Evolutionary conservation across 2,888 invertebrate genomes (phyloP), one percentile per base, ranked within the genome.

Genomic region (Drosophila sordidula): DNA sequence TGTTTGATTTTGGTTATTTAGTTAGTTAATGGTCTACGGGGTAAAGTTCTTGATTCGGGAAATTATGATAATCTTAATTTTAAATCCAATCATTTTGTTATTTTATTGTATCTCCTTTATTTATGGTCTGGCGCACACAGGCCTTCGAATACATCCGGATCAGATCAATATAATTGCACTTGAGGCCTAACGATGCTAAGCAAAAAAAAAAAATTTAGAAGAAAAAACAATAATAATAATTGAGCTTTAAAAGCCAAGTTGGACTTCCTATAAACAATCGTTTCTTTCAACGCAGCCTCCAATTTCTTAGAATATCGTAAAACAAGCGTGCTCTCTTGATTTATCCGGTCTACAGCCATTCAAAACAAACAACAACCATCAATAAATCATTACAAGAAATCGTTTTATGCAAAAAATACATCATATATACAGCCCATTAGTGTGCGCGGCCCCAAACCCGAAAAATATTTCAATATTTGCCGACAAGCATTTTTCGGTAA

Each of bases 401-500:
- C 67, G 52, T 50, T 75, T 75, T 56, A 52, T 65, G 65, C 46
- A 42, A 41, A 55, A 54, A 58, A 63, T 26, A 56, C 41, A 69
- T 52, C 63, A 68, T 56, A 44, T 46, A 50, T 29, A 47, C 46
- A 36, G 41, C 8, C 42, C 50, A 58, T 71, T 55, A 57, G 56
- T 18, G 34, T n/a, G 54, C 45, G 34, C n/a, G 12, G 9, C 39
- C 46, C 12, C 22, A 29, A 14, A 18, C 58, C 36, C 61, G 38
- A 55, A 12, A 29, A 70, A 69, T 70, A 70, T 82, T 75, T 82
- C 77, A 82, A 82, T 82, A 84, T 82, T 83, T 82, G 77, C 74
- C 75, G 68, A 73, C 79, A 66, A 82, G 74, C 75, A 75, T 80
- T 80, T 82, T 82, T 86, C 74, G 76, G 80, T 84, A 83, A 84